These are phyloP conservation scores for Cossypha heuglini DNA, from an alignment of 2,797 vertebrate species.

Conservation along the genomic window DNA sequence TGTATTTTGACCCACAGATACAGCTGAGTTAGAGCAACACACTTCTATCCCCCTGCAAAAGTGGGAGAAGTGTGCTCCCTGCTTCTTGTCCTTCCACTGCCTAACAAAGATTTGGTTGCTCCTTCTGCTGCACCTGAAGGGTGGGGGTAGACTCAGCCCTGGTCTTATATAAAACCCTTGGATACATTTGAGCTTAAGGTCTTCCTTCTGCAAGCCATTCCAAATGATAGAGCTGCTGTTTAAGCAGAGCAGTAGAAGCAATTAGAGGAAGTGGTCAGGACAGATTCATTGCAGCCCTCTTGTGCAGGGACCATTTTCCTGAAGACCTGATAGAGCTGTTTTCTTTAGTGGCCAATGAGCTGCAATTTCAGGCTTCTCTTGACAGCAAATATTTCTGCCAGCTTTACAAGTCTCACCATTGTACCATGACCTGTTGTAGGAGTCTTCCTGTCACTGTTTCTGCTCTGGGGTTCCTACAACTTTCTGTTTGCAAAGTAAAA, in stretches of 20 bases:
- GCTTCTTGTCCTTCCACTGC: neutral
- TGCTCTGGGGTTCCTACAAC: fast-evolving
- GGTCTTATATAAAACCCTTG: neutral
- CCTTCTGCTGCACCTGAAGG: neutral
- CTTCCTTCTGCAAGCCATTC: neutral
- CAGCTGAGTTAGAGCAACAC: neutral
- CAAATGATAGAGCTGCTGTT: neutral
- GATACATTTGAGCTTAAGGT: neutral
- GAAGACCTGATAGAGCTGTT: neutral
- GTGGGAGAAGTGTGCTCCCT: neutral
- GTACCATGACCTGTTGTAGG: neutral
- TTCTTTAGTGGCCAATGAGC: neutral
- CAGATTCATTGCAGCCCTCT: fast-evolving
- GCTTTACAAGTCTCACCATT: neutral
- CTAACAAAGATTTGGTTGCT: neutral
- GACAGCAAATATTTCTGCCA: neutral
- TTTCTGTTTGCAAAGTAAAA: neutral
- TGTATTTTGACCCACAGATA: neutral
- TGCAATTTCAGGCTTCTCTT: neutral
- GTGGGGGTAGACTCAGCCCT: neutral
- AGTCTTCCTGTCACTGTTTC: neutral
- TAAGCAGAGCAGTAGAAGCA: neutral
- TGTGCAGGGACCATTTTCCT: neutral
- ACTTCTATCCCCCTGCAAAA: neutral
- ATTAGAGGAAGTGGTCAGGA: neutral